Base-by-base conservation (phyloP, 1,140 invertebrate species). In the Aphaenogaster floridana region DNA sequence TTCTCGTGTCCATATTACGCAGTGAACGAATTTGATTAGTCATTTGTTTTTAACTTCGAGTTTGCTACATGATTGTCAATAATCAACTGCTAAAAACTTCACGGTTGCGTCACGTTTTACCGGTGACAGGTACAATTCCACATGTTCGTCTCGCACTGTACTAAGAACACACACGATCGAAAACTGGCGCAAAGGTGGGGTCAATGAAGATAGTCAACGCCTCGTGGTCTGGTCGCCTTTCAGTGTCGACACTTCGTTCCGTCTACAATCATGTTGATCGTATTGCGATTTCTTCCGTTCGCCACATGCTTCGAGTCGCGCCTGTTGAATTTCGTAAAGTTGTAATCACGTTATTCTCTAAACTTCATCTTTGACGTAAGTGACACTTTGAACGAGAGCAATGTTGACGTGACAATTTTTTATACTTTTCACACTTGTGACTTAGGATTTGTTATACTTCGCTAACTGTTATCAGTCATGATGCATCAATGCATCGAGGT, bases 211-310 rank as follows among this genome's bases (percentile, higher is more conserved):
- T 89, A 89, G 89, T 91, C 85, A 72, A 90, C 79, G 91, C 64
- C 78, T 91, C 88, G 87, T 91, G 90, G 83, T 86, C 63, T 17
- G 87, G 11, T 77, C 52, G 87, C 61, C 72, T 92, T 90, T 91
- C 91, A 92, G 91, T 92, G 68, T 72, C 86, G 81, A 36, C 52
- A 48, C 76, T 91, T 90, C 91, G 45, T 66, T 81, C 80, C 64
- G 85, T 63, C 36, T 28, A 83, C 9, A 42, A 86, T 52, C 61
- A 72, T 76, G 64, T 77, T 54, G 42, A 86, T 64, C n/a, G 74
- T 42, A 74, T 72, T 48, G 52, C 42, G 21, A 74, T 77, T 54
- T 78, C n/a, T 71, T 45, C 7, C 9, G 5, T 48, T 52, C 42
- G 11, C 21, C n/a, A 48, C 39, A 11, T 7, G 17, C 42, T 48